Conservation (phyloP, 2,888 invertebrate species). For the Noctua pronuba region DNA sequence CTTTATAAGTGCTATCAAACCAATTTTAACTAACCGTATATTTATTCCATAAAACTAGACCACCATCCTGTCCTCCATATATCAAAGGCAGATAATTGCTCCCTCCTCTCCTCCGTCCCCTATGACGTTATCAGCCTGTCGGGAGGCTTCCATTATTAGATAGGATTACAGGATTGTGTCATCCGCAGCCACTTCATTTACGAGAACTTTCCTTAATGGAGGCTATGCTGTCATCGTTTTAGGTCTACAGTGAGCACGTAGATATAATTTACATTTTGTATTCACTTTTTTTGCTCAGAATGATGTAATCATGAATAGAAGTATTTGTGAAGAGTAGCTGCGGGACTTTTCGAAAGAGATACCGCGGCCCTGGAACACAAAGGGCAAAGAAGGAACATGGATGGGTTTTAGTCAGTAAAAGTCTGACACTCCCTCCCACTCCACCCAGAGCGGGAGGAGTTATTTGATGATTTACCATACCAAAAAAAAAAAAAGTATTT, state of each 20-base stretch:
- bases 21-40: background rate
- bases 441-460: no score
- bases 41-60: background rate
- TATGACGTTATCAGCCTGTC: constrained; percentile 37
- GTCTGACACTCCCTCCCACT: no score
- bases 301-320: background rate
- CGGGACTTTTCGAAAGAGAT: no score
- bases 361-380: no score
- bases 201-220: constrained; percentile 38
- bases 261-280: background rate
- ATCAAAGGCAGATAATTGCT: constrained; percentile 21
- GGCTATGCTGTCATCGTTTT: constrained; percentile 7
- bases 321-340: background rate
- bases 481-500: no score
- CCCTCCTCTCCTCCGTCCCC: background rate
- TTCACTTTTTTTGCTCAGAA: background rate
- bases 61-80: background rate
- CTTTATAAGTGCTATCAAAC: background rate
- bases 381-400: no score
- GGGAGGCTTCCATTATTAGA: constrained; percentile 55
- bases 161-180: constrained; percentile 60
- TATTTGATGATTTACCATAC: no score
- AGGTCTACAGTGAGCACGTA: background rate
- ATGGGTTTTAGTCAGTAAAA: no score
- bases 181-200: constrained; percentile 36